phyloP scores from a whole-genome alignment of 2,888 invertebrate species.

The Gasteruption jaculator region DNA sequence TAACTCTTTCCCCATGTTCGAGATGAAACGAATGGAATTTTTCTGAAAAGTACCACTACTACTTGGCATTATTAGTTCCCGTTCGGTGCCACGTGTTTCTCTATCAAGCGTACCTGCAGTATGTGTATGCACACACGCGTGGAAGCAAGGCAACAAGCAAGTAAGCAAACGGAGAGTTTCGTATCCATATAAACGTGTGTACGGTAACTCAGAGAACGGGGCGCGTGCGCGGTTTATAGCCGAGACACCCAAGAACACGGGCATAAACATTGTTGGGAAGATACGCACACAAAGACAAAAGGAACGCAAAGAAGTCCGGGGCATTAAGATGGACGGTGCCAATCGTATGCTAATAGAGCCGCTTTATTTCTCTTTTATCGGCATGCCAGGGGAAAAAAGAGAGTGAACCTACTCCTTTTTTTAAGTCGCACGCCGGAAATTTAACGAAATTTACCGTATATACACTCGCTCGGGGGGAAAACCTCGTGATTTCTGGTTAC shows the following conservation, averaged over 20 bases:
- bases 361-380: slow-evolving; percentile 38
- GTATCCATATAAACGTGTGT: slow-evolving; percentile 20
- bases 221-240: slow-evolving; percentile 44
- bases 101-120: slow-evolving; percentile 22
- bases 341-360: slow-evolving; percentile 49
- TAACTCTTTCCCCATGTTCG: no score
- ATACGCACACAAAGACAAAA: slow-evolving; percentile 37
- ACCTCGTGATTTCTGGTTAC: no score
- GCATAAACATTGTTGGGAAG: slow-evolving; percentile 46
- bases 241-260: slow-evolving; percentile 43
- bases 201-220: slow-evolving; percentile 21
- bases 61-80: no score
- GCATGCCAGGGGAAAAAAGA: slow-evolving; percentile 3
- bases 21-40: no score
- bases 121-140: slow-evolving; percentile 20
- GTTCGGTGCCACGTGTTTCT: slow-evolving; percentile 23
- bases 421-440: no score
- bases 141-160: slow-evolving; percentile 15
- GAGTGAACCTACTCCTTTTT: no score
- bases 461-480: no score
- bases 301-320: slow-evolving; percentile 24
- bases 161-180: slow-evolving; percentile 25
- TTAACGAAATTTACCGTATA: no score
- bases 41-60: no score
- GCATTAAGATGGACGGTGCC: slow-evolving; percentile 48